Evolutionary conservation across 1,140 invertebrate genomes (phyloP).

Genomic region (Megalonaias nervosa): DNA sequence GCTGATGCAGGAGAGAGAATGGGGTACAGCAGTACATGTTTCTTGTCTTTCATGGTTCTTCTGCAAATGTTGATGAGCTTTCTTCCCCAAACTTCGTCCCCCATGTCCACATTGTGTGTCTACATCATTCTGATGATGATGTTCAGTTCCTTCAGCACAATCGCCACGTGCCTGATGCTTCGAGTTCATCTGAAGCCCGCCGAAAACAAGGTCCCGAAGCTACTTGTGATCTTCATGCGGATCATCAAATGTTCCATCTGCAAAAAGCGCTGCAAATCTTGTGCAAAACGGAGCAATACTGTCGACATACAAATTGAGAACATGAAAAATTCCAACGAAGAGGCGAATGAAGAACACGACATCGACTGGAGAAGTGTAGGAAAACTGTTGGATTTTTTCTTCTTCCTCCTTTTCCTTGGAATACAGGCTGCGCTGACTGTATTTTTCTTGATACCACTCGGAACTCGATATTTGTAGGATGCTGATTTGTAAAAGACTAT

Average conservation of each 20-base stretch:
- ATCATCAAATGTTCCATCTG: constrained; percentile 25
- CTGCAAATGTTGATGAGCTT: constrained; percentile 12
- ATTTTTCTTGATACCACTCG: constrained; percentile 25
- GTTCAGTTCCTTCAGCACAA: constrained; percentile 2
- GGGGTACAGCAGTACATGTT: constrained; percentile 16
- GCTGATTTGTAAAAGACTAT: too few species aligned
- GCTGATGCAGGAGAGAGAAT: constrained; percentile 14
- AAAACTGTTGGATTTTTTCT: constrained; percentile 28
- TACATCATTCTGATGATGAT: constrained; percentile 22
- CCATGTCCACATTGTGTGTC: constrained; percentile 21
- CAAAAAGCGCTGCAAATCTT: constrained; percentile 7
- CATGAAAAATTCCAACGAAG: too few species aligned
- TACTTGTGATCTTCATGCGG: constrained; percentile 10
- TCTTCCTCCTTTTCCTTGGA: constrained; percentile 23
- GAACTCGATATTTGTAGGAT: too few species aligned
- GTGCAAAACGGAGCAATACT: not conserved
- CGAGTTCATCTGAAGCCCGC: constrained; percentile 10
- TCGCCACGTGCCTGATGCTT: constrained; percentile 18
- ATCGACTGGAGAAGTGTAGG: constrained; percentile 19
- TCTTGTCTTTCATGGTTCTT: constrained; percentile 21
- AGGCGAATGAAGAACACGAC: not conserved
- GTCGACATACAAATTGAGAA: too few species aligned
- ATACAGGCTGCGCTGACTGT: constrained; percentile 10
- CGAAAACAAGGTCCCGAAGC: constrained; percentile 8
- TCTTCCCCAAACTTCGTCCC: constrained; percentile 17